These are phyloP conservation scores for Platynereis dumerilii DNA, from an alignment of 2,888 invertebrate genomes.

Conservation along the genomic window DNA sequence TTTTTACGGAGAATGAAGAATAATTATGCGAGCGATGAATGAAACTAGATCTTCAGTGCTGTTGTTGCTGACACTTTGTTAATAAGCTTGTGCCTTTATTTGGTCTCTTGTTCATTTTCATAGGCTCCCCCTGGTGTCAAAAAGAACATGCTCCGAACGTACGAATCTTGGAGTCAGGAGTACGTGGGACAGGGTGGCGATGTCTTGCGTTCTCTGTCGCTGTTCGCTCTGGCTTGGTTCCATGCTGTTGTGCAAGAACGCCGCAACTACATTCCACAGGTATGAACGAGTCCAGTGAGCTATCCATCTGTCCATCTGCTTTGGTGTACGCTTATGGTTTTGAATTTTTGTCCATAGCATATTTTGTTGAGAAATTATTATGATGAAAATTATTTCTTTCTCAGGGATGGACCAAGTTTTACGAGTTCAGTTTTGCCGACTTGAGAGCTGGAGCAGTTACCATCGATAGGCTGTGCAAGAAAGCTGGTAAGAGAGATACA, in stretches of 20 bases:
- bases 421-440: constrained; percentile 86
- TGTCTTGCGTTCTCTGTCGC: constrained; percentile 64
- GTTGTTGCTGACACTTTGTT: no score
- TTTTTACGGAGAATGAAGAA: no score
- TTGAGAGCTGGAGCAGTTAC: constrained; percentile 77
- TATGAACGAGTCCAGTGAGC: no score
- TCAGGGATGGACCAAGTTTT: constrained; percentile 86
- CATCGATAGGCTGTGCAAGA: constrained; percentile 66
- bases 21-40: no score
- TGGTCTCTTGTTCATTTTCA: not conserved
- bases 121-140: constrained; percentile 84
- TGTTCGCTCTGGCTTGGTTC: constrained; percentile 83
- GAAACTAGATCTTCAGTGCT: no score
- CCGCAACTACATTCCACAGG: constrained; percentile 85
- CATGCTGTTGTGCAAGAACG: constrained; percentile 90
- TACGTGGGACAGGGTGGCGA: constrained; percentile 59
- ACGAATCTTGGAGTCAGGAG: constrained; percentile 73
- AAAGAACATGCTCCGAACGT: constrained; percentile 78
- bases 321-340: no score
- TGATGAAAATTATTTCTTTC: constrained; percentile 23
- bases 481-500: constrained; percentile 53
- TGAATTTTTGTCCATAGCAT: no score
- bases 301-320: no score
- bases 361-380: no score
- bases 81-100: not conserved